Conservation (phyloP, 2,797 vertebrate genomes). For the Ibycter americanus region DNA sequence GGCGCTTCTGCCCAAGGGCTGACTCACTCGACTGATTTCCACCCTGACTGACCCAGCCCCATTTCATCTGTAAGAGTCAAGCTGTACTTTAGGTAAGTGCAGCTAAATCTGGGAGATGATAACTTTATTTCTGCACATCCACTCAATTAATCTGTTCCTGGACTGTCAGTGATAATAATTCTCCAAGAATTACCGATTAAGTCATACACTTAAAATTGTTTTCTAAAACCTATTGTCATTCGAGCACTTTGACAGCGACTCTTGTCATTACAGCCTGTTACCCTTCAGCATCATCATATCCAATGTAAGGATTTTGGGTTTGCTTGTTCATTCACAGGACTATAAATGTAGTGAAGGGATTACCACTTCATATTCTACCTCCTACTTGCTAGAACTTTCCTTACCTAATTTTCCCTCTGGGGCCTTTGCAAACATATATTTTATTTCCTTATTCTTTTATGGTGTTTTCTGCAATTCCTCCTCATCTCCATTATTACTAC, state of each 20-base stretch:
- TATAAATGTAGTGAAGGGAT: background rate
- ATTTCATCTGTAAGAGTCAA: background rate
- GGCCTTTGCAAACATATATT: background rate
- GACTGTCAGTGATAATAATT: slow-evolving; percentile 27
- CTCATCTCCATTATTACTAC: background rate
- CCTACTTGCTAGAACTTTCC: background rate
- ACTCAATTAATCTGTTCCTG: slow-evolving; percentile 41
- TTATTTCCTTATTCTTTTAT: background rate
- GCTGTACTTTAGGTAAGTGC: slow-evolving; percentile 10
- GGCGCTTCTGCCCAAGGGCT: background rate
- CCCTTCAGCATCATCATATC: background rate
- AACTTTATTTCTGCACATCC: background rate
- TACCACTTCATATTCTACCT: background rate
- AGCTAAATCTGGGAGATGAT: slow-evolving; percentile 26
- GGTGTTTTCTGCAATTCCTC: background rate
- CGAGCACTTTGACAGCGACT: background rate
- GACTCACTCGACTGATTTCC: background rate
- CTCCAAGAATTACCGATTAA: slow-evolving; percentile 26
- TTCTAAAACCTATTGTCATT: background rate
- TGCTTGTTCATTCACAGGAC: background rate
- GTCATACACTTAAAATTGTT: slow-evolving; percentile 47
- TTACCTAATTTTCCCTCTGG: background rate
- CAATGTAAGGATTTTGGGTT: background rate
- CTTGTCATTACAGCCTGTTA: background rate
- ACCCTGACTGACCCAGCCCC: background rate